phyloP scores from a whole-genome alignment of 2,888 invertebrate genomes.

The Brachynemurus nebulosus region DNA sequence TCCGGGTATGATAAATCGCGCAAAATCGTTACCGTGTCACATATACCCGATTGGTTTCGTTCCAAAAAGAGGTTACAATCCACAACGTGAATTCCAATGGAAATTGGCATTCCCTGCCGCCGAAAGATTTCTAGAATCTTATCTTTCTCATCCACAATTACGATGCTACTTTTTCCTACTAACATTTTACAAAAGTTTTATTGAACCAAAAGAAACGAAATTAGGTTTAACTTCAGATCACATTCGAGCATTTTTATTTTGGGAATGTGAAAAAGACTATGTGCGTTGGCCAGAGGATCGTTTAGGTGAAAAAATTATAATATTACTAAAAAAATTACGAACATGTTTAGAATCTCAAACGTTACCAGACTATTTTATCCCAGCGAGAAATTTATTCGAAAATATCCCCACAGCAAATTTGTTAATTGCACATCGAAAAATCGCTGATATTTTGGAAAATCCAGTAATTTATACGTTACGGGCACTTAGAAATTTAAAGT shows the following conservation, averaged over 20 bases:
- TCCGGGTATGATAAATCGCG: conserved; percentile 47
- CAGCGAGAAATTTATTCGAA: conserved; percentile 56
- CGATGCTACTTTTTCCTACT: conserved; percentile 55
- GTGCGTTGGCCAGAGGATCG: conserved; percentile 60
- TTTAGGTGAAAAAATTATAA: conserved; percentile 49
- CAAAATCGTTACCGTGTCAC: conserved; percentile 51
- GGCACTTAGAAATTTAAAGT: conserved; percentile 53
- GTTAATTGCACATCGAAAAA: conserved; percentile 46
- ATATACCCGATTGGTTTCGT: conserved; percentile 56
- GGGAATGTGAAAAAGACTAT: conserved; percentile 59
- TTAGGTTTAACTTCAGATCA: conserved; percentile 56
- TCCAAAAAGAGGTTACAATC: conserved; percentile 44
- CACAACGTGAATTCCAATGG: conserved; percentile 58
- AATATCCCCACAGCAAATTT: conserved; percentile 50
- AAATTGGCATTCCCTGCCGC: conserved; percentile 63
- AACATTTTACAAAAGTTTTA: conserved; percentile 54
- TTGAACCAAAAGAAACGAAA: conserved; percentile 48
- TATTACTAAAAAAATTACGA: conserved; percentile 49
- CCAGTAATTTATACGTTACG: conserved; percentile 56
- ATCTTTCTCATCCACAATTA: conserved; percentile 55
- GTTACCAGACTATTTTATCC: conserved; percentile 55
- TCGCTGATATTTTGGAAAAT: conserved; percentile 54
- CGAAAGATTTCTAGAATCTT: conserved; percentile 58
- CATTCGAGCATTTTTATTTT: conserved; percentile 58
- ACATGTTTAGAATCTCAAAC: conserved; percentile 42